Evolutionary conservation across 2,888 invertebrate genomes (phyloP).

Genomic region (Tiliacea aurago): DNA sequence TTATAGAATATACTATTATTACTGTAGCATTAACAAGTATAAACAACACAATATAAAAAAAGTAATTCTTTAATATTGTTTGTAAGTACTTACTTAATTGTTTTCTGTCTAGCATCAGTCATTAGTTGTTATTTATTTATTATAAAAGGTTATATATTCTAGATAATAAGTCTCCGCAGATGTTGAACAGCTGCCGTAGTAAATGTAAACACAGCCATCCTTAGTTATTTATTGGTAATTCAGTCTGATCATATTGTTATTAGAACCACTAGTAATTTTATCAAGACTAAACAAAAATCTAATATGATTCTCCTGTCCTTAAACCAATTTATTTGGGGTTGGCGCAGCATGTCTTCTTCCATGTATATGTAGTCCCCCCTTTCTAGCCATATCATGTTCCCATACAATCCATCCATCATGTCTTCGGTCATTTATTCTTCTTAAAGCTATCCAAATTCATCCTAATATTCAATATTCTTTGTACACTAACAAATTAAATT

Average conservation of each 20-base stretch:
- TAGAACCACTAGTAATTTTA: constrained; percentile 9
- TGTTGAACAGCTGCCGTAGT: constrained; percentile 66
- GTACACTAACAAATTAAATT: constrained; percentile 14
- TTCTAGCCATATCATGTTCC: neutral
- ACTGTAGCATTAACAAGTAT: neutral
- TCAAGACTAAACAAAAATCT: neutral
- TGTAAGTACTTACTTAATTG: too few relatives aligned
- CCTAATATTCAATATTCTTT: neutral
- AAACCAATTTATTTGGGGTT: neutral
- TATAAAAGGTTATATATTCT: constrained; percentile 43
- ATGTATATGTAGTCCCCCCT: too few relatives aligned
- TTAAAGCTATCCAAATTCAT: neutral
- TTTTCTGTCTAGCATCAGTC: constrained; percentile 28
- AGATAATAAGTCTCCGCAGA: constrained; percentile 65
- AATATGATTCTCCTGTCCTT: neutral
- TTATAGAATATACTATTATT: neutral
- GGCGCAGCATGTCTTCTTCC: neutral
- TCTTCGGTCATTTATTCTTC: neutral
- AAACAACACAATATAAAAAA: constrained; percentile 1
- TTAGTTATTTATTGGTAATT: constrained; percentile 21
- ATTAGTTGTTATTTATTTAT: constrained; percentile 54
- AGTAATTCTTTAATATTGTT: neutral
- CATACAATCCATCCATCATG: neutral
- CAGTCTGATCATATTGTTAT: constrained; percentile 26
- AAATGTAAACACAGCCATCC: constrained; percentile 54